Evolutionary conservation across 2,113 vertebrate genomes (phyloP), one percentile per base, ranked within the genome.

Genomic region (Leptodactylus fuscus): DNA sequence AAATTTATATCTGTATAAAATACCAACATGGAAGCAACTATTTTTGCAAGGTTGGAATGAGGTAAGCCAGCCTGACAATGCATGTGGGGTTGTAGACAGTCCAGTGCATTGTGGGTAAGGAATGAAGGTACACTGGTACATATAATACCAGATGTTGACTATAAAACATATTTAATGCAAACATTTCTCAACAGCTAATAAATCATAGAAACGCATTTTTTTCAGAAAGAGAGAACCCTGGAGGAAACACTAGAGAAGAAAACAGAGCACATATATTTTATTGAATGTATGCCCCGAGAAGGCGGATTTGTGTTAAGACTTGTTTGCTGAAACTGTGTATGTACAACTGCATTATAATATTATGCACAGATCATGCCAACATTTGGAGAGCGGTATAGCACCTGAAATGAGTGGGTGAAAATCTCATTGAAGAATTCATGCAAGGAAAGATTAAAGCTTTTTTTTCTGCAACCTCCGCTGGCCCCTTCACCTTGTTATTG

Each of bases 181-280:
- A 85, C 83, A 85, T 85, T 85, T 85, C 83, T 69, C 83, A 85
- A 79, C 83, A 85, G 75, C 48, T 69, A 85, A 85, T 85, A 85
- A 85, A 85, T 85, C 83, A 85, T 20, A 67, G 46, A 79, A 79
- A 79, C 75, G 48, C 75, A 22, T 69, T 69, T 76, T 76, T 67
- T 69, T 70, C 55, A 41, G 58, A 53, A 44, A 76, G 18, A 18
- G 41, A 69, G 60, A 85, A 53, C 75, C 83, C 83, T 70, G 75
- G 62, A 79, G 83, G 74, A 84, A 77, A 48, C 29, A 49, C 15
- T n/a, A n/a, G 38, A 62, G 58, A n/a, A 49, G 24, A 76, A 75
- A 84, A 36, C 62, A 22, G 55, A 48, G 51, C 38, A 84, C 38
- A 55, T 55, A 53, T 69, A 78, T 85, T 78, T 85, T 85, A 70